A percentile compares a stretch with the other conserved stretches of the same genome.
phyloP scores from a whole-genome alignment of 2,888 invertebrate species.

The Gymnocheta viridis region DNA sequence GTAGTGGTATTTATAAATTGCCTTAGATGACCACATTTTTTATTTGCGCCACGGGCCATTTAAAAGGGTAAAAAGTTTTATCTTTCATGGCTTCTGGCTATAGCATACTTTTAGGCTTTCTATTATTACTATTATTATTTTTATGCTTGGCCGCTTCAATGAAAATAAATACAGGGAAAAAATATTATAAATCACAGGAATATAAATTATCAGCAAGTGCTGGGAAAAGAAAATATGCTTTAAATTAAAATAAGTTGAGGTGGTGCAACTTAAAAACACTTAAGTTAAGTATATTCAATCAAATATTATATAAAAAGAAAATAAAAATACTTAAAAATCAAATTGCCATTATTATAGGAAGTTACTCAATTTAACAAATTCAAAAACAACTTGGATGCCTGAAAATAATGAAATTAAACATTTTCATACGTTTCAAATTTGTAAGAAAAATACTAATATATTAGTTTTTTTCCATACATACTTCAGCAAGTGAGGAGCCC shows the following conservation, averaged over 20 bases:
- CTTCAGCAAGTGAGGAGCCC: too few species aligned
- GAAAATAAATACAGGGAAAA: conserved; percentile 17
- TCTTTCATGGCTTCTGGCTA: conserved; percentile 24
- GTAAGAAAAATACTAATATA: too few species aligned
- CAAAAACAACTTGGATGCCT: too few species aligned
- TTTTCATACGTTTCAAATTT: too few species aligned
- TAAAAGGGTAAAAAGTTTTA: conserved; percentile 37
- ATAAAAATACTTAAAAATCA: not conserved
- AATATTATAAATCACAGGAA: conserved; percentile 32
- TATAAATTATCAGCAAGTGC: conserved; percentile 25
- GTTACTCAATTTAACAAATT: too few species aligned
- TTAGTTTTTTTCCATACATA: too few species aligned
- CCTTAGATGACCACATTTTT: conserved; percentile 48
- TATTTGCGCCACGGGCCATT: conserved; percentile 40
- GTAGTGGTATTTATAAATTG: conserved; percentile 31
- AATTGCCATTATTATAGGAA: too few species aligned
- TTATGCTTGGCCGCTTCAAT: conserved; percentile 13
- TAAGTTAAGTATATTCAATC: not conserved
- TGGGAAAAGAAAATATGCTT: conserved; percentile 5
- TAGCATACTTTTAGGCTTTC: conserved; percentile 42
- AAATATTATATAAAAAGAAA: not conserved
- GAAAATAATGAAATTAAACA: too few species aligned
- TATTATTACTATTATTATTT: not conserved
- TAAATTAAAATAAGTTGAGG: not conserved
- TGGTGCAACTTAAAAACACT: too few species aligned